Percentiles rank a stretch among this genome's conserved stretches.
Conservation (phyloP, 2,888 invertebrate species). For the Cabera pusaria region DNA sequence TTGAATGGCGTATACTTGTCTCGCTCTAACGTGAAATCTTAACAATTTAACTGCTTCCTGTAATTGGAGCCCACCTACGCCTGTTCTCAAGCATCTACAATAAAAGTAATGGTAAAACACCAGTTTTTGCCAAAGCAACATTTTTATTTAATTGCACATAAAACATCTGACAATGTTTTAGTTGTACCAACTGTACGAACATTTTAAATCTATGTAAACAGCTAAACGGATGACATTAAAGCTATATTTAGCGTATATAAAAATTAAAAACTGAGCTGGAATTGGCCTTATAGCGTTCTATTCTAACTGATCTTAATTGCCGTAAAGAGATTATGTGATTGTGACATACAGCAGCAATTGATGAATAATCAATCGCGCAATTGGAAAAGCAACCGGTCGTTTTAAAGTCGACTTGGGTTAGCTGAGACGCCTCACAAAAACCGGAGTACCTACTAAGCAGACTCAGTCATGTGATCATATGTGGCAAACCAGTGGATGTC, state of each 20-base stretch:
- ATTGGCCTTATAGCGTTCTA: conserved; percentile 9
- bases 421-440: conserved; percentile 15
- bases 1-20: conserved; percentile 16
- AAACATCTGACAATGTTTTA: conserved; percentile 1
- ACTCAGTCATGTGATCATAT: conserved; percentile 41
- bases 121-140: conserved; percentile 13
- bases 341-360: conserved; percentile 17
- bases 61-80: conserved; percentile 25
- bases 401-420: conserved; percentile 11
- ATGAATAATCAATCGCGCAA: conserved; percentile 21
- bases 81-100: conserved; percentile 19
- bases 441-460: conserved; percentile 10
- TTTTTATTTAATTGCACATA: conserved; percentile 1
- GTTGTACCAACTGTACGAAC: neutral
- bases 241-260: conserved; percentile 1
- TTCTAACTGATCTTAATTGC: conserved; percentile 20
- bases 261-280: conserved; percentile 3
- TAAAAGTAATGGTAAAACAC: conserved; percentile 19
- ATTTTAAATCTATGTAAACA: neutral
- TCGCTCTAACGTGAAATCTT: conserved; percentile 26
- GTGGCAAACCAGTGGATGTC: conserved; percentile 27
- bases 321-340: conserved; percentile 14
- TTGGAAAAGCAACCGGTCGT: conserved; percentile 11
- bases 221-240: neutral
- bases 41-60: conserved; percentile 31